A percentile compares a stretch with the other conserved stretches of the same genome.
These are phyloP conservation scores for Halictus ligatus DNA, from an alignment of 2,888 invertebrate species.

Conservation along the genomic window DNA sequence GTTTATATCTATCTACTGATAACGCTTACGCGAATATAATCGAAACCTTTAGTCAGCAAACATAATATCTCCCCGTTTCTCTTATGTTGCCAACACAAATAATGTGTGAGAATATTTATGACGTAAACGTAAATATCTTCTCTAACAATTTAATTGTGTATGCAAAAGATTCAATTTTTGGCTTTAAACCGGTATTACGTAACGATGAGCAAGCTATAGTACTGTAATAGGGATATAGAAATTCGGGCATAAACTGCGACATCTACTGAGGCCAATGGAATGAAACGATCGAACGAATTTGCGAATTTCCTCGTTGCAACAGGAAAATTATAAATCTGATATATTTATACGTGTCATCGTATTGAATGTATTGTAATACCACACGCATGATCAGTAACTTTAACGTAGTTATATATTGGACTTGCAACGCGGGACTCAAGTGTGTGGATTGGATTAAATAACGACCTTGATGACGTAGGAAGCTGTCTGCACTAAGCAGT, in stretches of 20 bases:
- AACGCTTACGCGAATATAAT: constrained; percentile 1
- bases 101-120: not conserved
- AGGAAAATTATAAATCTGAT: not conserved
- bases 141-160: not conserved
- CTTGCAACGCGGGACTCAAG: constrained; percentile 41
- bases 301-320: not conserved
- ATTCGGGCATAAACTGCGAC: constrained; percentile 2
- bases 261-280: not conserved
- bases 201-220: constrained; percentile 21
- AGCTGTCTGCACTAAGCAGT: constrained; percentile 38
- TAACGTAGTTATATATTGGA: constrained; percentile 22
- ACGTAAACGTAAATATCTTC: not conserved
- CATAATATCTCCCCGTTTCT: not conserved
- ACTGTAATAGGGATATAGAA: not conserved
- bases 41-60: not conserved
- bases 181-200: constrained; percentile 31
- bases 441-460: constrained; percentile 67
- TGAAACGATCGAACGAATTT: not conserved
- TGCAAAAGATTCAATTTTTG: not conserved
- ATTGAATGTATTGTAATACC: constrained; percentile 11
- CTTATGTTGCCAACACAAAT: not conserved
- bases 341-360: constrained; percentile 2
- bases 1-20: constrained; percentile 13
- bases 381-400: constrained; percentile 21
- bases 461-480: constrained; percentile 63